Conservation (phyloP, 2,113 vertebrate species). For the Heptranchias perlo region DNA sequence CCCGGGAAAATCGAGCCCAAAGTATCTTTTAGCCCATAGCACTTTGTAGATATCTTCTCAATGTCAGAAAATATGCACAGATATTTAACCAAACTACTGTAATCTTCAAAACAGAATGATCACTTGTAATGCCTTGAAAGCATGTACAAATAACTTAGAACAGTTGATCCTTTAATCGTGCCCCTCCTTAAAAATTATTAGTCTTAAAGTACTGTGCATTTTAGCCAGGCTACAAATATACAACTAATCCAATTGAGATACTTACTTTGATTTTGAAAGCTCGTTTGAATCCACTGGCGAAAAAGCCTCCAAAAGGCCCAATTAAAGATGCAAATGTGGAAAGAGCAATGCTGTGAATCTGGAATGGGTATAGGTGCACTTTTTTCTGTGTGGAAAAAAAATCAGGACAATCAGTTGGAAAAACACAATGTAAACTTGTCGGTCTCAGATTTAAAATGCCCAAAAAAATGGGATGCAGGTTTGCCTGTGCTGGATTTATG, state of each 20-base stretch:
- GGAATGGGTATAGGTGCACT: slow-evolving; percentile 85
- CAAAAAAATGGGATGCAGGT: neutral
- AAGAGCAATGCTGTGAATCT: slow-evolving; percentile 89
- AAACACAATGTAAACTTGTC: neutral
- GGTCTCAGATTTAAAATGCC: neutral
- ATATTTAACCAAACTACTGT: neutral
- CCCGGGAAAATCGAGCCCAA: no score
- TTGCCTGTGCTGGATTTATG: neutral
- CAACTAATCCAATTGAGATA: neutral
- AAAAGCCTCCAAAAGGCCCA: slow-evolving; percentile 96
- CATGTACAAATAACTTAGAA: neutral
- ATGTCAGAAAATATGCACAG: neutral
- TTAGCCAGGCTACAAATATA: neutral
- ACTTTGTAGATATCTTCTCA: neutral
- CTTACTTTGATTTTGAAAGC: slow-evolving; percentile 97
- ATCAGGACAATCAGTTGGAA: neutral
- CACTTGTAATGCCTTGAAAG: neutral
- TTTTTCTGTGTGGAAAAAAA: slow-evolving; percentile 61
- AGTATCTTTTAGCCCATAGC: neutral
- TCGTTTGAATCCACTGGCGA: slow-evolving; percentile 96
- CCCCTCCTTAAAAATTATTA: neutral
- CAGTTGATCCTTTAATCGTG: neutral
- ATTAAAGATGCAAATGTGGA: slow-evolving; percentile 89
- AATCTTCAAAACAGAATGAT: neutral
- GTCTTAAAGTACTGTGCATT: neutral